Evolutionary conservation across 2,888 invertebrate genomes (phyloP), one percentile per base, ranked within the genome.

Genomic region (Epirrhoe tristata): DNA sequence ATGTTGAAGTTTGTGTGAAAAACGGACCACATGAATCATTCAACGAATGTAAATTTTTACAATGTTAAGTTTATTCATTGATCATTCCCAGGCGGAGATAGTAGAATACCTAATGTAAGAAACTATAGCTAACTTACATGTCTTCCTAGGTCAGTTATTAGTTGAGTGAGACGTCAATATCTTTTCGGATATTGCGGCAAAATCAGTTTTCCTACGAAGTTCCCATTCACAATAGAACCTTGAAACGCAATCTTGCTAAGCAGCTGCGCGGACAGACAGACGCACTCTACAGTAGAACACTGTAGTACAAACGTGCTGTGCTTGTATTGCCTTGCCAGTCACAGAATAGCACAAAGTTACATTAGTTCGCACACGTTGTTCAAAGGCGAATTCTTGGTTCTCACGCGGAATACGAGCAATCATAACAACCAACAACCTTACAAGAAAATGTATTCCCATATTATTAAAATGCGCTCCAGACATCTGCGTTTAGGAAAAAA

Each of bases 141-240:
- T 36, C 6, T 39, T 16, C 54, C 6, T 39, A 50, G 52, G 16
- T 52, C 46, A 48, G 43, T 54, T 58, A 54, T 58, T 51, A 63
- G 14, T 31, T 43, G 31, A 58, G 17, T 43, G 24, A 32, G 51
- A 31, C n/a, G 10, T 17, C 43, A 17, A 46, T 17, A 57, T 52
- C 39, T 52, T 17, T 53, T 50, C 48, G 12, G 55, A 56, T 65
- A 43, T 34, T 66, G 52, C 52, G 50, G 66, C 48, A 56, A 74
- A 75, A 75, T 75, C 66, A 59, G 63, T 73, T 67, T 79, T 71
- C 64, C 66, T 66, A 76, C 72, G 77, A 72, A 74, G 75, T 82
- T 81, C 59, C 87, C 89, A 86, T 89, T 90, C 89, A 87, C 87
- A 86, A 82, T 75, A 74, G 73, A 81, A 82, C 90, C 90, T 90